These are phyloP conservation scores for Himalopsyche tibetana DNA, from an alignment of 2,888 invertebrate genomes.

Conservation along the genomic window DNA sequence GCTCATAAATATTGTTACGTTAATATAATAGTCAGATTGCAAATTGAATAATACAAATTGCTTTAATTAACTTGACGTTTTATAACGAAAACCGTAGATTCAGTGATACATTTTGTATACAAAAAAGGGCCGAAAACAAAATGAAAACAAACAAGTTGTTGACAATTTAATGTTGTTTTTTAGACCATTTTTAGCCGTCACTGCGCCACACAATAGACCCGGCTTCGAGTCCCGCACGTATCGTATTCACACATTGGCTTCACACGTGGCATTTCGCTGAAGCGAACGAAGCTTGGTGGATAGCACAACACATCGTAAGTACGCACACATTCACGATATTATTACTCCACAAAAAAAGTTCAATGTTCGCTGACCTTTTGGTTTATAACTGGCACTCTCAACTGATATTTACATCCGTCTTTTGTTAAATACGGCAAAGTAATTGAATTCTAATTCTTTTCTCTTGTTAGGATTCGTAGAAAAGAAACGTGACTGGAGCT, in stretches of 20 bases:
- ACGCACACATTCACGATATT: neutral
- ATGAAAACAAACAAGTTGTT: no score
- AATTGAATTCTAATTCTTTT: neutral
- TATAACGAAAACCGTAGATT: no score
- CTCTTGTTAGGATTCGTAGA: neutral
- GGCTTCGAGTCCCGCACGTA: constrained; percentile 16
- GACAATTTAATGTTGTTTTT: no score
- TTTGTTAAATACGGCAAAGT: neutral
- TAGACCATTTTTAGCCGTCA: no score
- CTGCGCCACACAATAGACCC: neutral
- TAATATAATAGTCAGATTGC: no score
- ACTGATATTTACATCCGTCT: constrained; percentile 18
- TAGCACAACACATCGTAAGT: neutral
- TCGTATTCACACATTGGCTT: constrained; percentile 1
- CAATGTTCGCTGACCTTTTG: constrained; percentile 19
- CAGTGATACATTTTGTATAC: no score
- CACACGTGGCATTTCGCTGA: constrained; percentile 21
- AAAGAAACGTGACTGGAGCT: neutral
- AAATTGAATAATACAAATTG: no score
- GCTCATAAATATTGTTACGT: no score
- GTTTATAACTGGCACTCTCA: neutral
- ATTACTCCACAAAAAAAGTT: constrained; percentile 8
- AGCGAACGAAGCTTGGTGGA: neutral
- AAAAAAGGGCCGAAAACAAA: no score
- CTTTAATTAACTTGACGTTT: no score